Evolutionary conservation across 2,888 invertebrate genomes (phyloP), one percentile per base, ranked within the genome.

Genomic region (Lycocerus yunnanus): DNA sequence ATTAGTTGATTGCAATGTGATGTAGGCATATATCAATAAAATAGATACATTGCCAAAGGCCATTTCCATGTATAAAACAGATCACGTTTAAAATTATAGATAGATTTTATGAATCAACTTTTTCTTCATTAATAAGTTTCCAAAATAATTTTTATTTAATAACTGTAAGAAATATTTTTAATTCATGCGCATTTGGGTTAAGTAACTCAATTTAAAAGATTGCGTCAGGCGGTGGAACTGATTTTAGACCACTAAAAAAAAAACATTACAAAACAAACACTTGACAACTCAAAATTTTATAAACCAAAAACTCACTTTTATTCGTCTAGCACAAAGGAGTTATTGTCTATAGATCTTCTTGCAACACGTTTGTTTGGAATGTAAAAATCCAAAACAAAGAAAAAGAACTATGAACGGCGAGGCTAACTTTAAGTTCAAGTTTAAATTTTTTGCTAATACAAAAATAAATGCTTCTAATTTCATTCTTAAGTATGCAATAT

Each of bases 181-280:
- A 68, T 61, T 15, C 66, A n/a, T 72, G 68, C 65, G 69, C 65
- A 73, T 77, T 77, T 77, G 68, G 69, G 69, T 77, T 72, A 72
- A 72, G 74, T 72, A 65, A 21, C 71, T 14, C 15, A 70, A 63
- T 24, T 69, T 71, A 77, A 65, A 73, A 16, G 58, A 59, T 73
- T 74, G 72, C 75, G 72, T 75, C 75, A 76, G 73, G 66, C 71
- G 68, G 21, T 67, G 65, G 69, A 68, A 71, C 73, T 68, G 68
- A 67, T 76, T 79, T 78, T 78, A 77, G 79, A 71, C 58, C 20
- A 68, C 76, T 77, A 73, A 75, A 78, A 79, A 79, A 78, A 79
- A 74, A 18, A 20, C n/a, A 65, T 79, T 79, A 77, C 79, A 76
- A 78, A 79, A 79, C 58, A 63, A 65, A 16, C 66, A 65, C 69